Percentiles rank a stretch among this genome's conserved stretches.
Conservation (phyloP, 2,888 invertebrate species). For the Scrobipalpa atriplicella region DNA sequence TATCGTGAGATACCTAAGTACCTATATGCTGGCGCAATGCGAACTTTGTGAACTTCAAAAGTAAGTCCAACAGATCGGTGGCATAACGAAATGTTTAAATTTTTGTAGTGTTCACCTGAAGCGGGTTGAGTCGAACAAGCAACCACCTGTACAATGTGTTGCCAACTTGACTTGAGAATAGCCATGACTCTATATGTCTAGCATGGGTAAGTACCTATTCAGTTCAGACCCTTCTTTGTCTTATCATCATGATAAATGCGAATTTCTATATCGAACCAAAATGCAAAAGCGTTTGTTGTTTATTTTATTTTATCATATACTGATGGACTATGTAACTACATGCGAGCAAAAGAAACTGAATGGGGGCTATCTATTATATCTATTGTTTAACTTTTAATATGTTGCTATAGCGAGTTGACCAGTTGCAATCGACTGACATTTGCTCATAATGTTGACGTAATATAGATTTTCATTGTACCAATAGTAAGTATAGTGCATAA, state of each 20-base stretch:
- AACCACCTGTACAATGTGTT: constrained; percentile 47
- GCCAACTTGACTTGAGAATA: constrained; percentile 50
- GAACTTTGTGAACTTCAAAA: constrained; percentile 45
- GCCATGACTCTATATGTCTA: constrained; percentile 51
- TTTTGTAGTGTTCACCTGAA: constrained; percentile 72
- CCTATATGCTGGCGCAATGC: constrained; percentile 55
- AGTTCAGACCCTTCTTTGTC: constrained; percentile 37
- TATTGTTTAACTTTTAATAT: no score
- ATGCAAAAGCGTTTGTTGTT: not conserved
- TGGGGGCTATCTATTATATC: no score
- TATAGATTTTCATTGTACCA: no score
- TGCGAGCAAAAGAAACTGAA: constrained; percentile 35
- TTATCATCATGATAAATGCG: constrained; percentile 50
- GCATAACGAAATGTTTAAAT: constrained; percentile 71
- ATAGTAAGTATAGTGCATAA: no score
- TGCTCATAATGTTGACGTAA: not conserved
- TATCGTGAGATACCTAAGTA: constrained; percentile 60
- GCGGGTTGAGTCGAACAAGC: constrained; percentile 63
- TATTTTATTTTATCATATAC: no score
- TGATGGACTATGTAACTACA: constrained; percentile 61
- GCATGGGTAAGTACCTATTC: constrained; percentile 62
- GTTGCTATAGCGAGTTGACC: no score
- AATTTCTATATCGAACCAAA: constrained; percentile 42
- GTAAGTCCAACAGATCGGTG: constrained; percentile 47
- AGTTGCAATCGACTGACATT: no score